phyloP scores from a whole-genome alignment of 2,797 vertebrate species.

The Geotrypetes seraphini region DNA sequence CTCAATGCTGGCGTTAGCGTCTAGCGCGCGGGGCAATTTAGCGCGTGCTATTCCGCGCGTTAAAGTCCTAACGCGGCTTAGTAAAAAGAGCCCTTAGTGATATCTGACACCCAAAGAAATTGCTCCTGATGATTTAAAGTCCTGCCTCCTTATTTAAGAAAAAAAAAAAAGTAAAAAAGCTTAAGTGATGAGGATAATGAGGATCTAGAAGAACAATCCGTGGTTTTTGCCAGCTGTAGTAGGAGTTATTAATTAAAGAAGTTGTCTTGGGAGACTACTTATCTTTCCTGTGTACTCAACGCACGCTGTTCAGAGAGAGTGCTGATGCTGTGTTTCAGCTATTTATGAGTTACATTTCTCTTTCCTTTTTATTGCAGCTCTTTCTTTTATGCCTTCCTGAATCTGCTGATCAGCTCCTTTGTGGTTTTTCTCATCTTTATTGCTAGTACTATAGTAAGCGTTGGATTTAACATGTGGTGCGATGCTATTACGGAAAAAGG shows the following conservation, averaged over 20 bases:
- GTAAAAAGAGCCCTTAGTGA: too few relatives aligned
- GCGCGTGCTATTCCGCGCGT: too few relatives aligned
- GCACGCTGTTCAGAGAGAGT: slow-evolving; percentile 15
- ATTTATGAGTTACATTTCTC: slow-evolving; percentile 31
- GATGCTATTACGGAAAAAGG: slow-evolving; percentile 85
- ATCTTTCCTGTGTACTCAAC: slow-evolving; percentile 2
- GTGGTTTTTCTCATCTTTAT: slow-evolving; percentile 87
- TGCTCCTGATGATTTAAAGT: slow-evolving; percentile 15
- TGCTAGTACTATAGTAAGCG: slow-evolving; percentile 89
- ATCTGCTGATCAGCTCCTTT: slow-evolving; percentile 82
- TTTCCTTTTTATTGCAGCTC: slow-evolving; percentile 59
- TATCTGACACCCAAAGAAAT: slow-evolving; percentile 7
- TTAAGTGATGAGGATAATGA: slow-evolving; percentile 15
- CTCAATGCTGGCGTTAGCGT: too few relatives aligned
- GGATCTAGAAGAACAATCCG: slow-evolving; percentile 13
- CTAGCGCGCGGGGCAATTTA: too few relatives aligned
- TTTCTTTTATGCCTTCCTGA: slow-evolving; percentile 88
- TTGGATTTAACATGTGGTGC: slow-evolving; percentile 96
- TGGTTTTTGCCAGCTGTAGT: slow-evolving; percentile 6
- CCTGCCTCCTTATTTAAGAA: not conserved
- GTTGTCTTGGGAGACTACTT: slow-evolving; percentile 10
- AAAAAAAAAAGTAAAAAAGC: slow-evolving; percentile 7
- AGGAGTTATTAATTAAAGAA: slow-evolving; percentile 37
- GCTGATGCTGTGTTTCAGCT: slow-evolving; percentile 32
- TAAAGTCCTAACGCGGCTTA: too few relatives aligned